Evolutionary conservation across 2,888 invertebrate genomes (phyloP).

Genomic region (Uloborus plumipes): DNA sequence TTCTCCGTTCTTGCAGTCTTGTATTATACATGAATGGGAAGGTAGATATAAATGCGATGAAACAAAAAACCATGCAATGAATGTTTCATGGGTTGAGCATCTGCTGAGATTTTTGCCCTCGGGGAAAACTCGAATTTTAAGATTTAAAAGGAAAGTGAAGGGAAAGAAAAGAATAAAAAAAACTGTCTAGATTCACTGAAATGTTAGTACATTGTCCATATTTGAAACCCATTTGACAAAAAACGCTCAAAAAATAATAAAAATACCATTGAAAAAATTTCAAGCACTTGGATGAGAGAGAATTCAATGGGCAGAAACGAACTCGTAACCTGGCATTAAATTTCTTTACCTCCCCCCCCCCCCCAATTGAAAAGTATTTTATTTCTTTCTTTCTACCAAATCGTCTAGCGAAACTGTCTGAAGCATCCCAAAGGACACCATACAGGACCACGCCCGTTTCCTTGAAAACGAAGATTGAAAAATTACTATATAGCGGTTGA

Average conservation of each 20-base stretch:
- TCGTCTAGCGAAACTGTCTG: no score
- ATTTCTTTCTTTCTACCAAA: constrained; percentile 6
- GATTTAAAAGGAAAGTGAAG: constrained; percentile 13
- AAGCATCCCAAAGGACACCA: no score
- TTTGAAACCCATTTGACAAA: constrained; percentile 21
- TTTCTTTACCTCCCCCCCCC: no score
- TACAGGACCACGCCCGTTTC: no score
- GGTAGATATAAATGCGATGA: constrained; percentile 6
- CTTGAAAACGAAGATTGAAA: no score
- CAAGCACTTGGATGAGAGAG: constrained; percentile 4
- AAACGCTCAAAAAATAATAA: neutral
- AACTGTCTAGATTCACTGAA: neutral
- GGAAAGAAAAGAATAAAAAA: constrained; percentile 6
- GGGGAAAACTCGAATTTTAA: constrained; percentile 4
- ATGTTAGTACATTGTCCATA: constrained; percentile 9
- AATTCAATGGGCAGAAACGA: constrained; percentile 25
- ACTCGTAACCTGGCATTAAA: constrained; percentile 5
- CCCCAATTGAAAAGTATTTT: neutral
- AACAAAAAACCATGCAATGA: constrained; percentile 40
- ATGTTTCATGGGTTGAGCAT: constrained; percentile 44
- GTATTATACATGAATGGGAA: constrained; percentile 38
- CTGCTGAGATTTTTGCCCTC: constrained; percentile 1
- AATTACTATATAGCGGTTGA: no score
- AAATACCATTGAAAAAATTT: constrained; percentile 15
- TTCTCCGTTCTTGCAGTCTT: constrained; percentile 1